Evolutionary conservation across 2,888 invertebrate species (phyloP), one percentile per base, ranked within the genome.

Genomic region (Drosophila rellima): DNA sequence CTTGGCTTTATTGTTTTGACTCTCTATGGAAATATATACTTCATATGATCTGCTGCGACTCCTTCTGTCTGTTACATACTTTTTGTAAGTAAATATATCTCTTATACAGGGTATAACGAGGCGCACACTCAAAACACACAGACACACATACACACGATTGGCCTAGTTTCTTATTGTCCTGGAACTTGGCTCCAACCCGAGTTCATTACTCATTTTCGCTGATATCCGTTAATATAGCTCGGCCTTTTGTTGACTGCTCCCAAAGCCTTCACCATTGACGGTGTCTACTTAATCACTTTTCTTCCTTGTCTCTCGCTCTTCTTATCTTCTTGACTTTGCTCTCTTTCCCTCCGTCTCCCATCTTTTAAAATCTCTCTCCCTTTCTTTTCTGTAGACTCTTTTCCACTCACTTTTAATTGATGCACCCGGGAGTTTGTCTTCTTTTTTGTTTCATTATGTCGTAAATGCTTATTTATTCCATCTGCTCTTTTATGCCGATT

Each of bases 141-240:
- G 15, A 44, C 42, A 48, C 31, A 33, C 37, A 56, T 20, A 50
- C 39, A 60, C 29, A 54, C 54, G 29, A 20, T n/a, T 59, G 68
- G 69, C 80, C 82, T 84, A 87, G 82, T 88, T 86, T 83, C 77
- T 65, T 76, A 82, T 85, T 88, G 79, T 87, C 40, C 68, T 67
- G 52, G 31, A 23, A 20, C 62, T 45, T 54, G 61, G 60, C 61
- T 61, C 23, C 61, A 7, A 42, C 68, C 77, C 77, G 80, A 81
- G 82, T 84, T 88, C 86, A 86, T 86, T 89, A 86, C 82, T 86
- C 82, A 89, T 88, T 89, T 89, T 83, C 62, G 74, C 81, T 77
- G 71, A 80, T 80, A 80, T 80, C 85, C 88, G 75, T 79, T 87
- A 78, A 86, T 85, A 77, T 80, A 65, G 35, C 77, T 45, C 57